Percentiles rank a stretch among this genome's conserved stretches.
phyloP scores from a whole-genome alignment of 2,797 vertebrate species.

The Cyclura pinguis region DNA sequence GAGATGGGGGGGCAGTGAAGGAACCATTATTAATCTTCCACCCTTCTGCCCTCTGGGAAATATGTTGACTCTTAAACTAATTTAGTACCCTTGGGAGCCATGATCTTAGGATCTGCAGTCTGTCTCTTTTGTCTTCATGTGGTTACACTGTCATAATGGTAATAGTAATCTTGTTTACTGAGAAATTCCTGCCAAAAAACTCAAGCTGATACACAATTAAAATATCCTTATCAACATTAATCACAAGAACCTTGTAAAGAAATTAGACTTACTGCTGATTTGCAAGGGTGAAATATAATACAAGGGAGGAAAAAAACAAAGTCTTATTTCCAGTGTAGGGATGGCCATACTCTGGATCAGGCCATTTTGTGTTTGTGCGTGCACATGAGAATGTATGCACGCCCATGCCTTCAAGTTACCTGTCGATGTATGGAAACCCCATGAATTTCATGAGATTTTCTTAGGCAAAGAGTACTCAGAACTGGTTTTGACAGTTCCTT shows the following conservation, averaged over 20 bases:
- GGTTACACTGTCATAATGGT: conserved; percentile 22
- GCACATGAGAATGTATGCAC: too few relatives aligned
- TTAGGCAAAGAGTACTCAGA: too few relatives aligned
- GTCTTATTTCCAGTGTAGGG: too few relatives aligned
- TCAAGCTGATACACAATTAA: conserved; percentile 51
- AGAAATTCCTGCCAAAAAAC: conserved; percentile 37
- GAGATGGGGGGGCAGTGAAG: neutral
- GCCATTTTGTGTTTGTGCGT: too few relatives aligned
- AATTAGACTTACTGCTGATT: neutral
- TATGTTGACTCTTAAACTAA: conserved; percentile 37
- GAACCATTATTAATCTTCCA: conserved; percentile 48
- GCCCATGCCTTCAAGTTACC: too few relatives aligned
- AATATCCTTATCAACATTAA: conserved; percentile 54
- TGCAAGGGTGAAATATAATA: neutral
- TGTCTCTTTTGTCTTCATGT: conserved; percentile 52
- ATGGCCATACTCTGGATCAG: too few relatives aligned
- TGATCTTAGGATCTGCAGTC: conserved; percentile 27
- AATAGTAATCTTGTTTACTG: conserved; percentile 61
- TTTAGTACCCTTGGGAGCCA: conserved; percentile 40
- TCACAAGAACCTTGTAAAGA: conserved; percentile 53
- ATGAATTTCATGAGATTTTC: too few relatives aligned
- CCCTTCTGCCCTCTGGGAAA: conserved; percentile 39
- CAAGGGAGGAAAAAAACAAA: too few relatives aligned
- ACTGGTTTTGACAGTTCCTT: too few relatives aligned
- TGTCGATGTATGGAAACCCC: too few relatives aligned